A percentile compares a stretch with the other conserved stretches of the same genome.
phyloP scores from a whole-genome alignment of 2,888 invertebrate genomes.

The Camponotus fellah region DNA sequence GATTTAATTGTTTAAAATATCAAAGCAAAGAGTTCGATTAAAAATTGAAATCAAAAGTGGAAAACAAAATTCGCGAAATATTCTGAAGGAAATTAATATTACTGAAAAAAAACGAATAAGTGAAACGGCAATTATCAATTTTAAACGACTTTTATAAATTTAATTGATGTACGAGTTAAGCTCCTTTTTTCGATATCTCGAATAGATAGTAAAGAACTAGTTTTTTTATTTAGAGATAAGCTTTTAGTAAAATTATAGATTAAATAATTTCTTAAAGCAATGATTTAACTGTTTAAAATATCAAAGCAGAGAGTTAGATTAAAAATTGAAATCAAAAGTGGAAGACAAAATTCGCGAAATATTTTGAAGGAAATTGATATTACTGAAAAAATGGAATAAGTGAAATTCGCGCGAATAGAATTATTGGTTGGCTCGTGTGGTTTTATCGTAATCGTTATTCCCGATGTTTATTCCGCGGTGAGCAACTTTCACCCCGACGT shows the following conservation, averaged over 20 bases:
- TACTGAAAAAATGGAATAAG: slow-evolving; percentile 33
- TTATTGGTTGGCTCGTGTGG: slow-evolving; percentile 17
- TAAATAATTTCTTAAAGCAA: not conserved
- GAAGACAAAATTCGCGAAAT: not conserved
- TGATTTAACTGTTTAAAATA: not conserved
- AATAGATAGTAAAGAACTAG: not conserved
- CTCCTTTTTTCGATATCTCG: not conserved
- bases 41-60: too few species aligned
- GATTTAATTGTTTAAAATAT: too few species aligned
- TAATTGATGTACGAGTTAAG: not conserved
- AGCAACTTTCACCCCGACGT: slow-evolving; percentile 49
- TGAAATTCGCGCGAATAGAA: slow-evolving; percentile 2
- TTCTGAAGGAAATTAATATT: too few species aligned
- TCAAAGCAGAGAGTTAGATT: not conserved
- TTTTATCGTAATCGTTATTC: slow-evolving; percentile 53
- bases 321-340: not conserved
- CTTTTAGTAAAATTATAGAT: not conserved
- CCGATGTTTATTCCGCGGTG: slow-evolving; percentile 45
- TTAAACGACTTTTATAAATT: not conserved
- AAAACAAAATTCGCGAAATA: too few species aligned
- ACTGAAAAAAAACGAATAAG: too few species aligned
- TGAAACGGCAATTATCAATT: not conserved
- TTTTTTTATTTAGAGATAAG: not conserved
- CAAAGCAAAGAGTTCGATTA: too few species aligned
- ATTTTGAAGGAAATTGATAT: slow-evolving; percentile 27